Conservation (phyloP, 2,797 vertebrate species). For the Cuniculus paca region DNA sequence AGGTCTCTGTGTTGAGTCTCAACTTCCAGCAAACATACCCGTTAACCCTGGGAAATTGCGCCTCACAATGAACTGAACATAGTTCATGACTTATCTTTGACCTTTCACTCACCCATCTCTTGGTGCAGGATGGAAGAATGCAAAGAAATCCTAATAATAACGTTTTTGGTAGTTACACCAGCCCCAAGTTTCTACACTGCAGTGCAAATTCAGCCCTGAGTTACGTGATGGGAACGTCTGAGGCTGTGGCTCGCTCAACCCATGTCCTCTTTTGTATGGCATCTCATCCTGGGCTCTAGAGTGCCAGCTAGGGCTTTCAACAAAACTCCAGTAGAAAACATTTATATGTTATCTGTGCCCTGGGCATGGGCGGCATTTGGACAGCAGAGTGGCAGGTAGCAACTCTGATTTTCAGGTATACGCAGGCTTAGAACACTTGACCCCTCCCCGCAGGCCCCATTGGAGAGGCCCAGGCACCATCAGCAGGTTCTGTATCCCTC, state of each 20-base stretch:
- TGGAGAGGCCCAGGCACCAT: neutral
- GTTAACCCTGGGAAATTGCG: neutral
- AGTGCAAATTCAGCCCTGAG: neutral
- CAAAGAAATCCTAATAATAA: neutral
- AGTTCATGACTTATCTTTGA: neutral
- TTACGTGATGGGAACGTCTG: accelerated
- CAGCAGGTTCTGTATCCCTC: neutral
- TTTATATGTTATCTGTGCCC: neutral
- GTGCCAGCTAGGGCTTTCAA: neutral
- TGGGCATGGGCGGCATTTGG: neutral
- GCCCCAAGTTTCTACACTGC: neutral
- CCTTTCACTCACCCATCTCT: neutral
- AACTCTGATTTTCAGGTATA: neutral
- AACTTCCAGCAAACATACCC: neutral
- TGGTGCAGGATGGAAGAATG: neutral
- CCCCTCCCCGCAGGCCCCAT: neutral
- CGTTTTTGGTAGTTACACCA: neutral
- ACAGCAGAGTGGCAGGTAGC: neutral
- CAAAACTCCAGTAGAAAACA: neutral
- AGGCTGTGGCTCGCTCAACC: neutral
- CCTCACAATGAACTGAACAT: neutral
- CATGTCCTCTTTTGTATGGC: accelerated
- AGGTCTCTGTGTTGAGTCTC: neutral
- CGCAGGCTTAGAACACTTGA: neutral
- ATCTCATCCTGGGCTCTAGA: neutral